Base-by-base conservation (phyloP, 2,113 vertebrate genomes). In the Oostethus manadensis region DNA sequence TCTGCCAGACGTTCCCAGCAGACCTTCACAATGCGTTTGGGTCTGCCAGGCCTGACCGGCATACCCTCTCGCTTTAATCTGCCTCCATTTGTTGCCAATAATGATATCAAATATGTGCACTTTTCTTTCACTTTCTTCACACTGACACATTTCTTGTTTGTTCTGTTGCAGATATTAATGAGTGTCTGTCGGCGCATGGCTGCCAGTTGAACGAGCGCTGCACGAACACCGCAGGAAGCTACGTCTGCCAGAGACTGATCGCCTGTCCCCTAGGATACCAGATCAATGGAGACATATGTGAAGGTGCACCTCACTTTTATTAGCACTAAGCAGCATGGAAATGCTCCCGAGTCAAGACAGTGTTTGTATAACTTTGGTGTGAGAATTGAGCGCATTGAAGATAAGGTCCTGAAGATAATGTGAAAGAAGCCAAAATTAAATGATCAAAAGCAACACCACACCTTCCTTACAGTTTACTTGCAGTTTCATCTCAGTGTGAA, bases 191-290 rank as follows among this genome's bases (percentile, higher is more conserved):
- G 16, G n/a, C 68, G 0, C 92, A 85, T 60, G 90, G 80, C 8
- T 98, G 94, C 83, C 89, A 89, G 77, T 63, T 77, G 64, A 81
- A 86, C 0, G 92, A 97, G 79, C 89, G 85, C 77, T 98, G 95
- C 2, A 13, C 91, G 56, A 98, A 98, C 76, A 94, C 91, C 0
- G 18, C 85, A 9, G 96, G 94, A 44, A 94, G 92, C 22, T 96
- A 91, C 59, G 67, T 43, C 16, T 97, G 95, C 77, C 83, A 92
- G 73, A 89, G 86, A 71, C 84, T 84, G 9, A 69, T 94, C 67
- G 89, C 76, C 73, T 98, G 95, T 65, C 89, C 91, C 22, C 75
- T 82, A 0, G 95, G 95, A 60, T 92, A 89, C 45, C 77, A 83
- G 33, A 67, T 92, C 33, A 71, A 69, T 72, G 87, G 88, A 0